A percentile compares a stretch with the other conserved stretches of the same genome.
phyloP scores from a whole-genome alignment of 2,797 vertebrate genomes.

The Synaphobranchus kaupii region DNA sequence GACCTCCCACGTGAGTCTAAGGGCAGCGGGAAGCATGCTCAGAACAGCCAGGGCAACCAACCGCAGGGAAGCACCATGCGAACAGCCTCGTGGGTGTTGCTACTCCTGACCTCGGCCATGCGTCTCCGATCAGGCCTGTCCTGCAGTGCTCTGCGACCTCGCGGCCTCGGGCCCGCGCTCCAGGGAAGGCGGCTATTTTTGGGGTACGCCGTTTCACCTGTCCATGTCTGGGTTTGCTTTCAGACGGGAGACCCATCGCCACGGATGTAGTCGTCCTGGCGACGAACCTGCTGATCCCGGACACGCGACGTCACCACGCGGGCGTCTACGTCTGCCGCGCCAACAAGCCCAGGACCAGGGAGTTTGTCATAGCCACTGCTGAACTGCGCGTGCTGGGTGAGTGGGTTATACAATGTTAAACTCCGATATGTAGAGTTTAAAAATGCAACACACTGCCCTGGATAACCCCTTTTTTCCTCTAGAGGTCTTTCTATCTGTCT shows the following conservation, averaged over 20 bases:
- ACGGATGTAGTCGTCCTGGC: slow-evolving; percentile 89
- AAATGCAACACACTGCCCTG: too few species aligned
- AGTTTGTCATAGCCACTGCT: slow-evolving; percentile 86
- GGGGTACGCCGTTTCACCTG: slow-evolving; percentile 28
- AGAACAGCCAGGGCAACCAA: background rate
- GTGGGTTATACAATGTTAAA: slow-evolving; percentile 29
- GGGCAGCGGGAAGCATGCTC: background rate
- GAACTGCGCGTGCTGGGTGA: slow-evolving; percentile 91
- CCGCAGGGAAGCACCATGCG: too few species aligned
- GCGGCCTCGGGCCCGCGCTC: too few species aligned
- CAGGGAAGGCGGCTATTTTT: background rate
- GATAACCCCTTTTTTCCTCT: too few species aligned
- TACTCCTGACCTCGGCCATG: too few species aligned
- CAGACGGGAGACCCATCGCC: slow-evolving; percentile 92
- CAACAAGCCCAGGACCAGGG: slow-evolving; percentile 91
- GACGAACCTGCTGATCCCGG: slow-evolving; percentile 89
- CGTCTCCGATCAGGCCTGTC: too few species aligned
- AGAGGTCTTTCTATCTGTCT: too few species aligned
- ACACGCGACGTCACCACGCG: slow-evolving; percentile 83
- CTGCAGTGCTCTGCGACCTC: too few species aligned
- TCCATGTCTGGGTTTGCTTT: slow-evolving; percentile 29
- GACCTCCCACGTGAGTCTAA: too few species aligned
- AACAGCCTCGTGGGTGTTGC: too few species aligned
- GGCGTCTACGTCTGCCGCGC: slow-evolving; percentile 93
- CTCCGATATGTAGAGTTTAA: too few species aligned